Evolutionary conservation across 2,888 invertebrate species (phyloP), one percentile per base, ranked within the genome.

Genomic region (Protonemura montana): DNA sequence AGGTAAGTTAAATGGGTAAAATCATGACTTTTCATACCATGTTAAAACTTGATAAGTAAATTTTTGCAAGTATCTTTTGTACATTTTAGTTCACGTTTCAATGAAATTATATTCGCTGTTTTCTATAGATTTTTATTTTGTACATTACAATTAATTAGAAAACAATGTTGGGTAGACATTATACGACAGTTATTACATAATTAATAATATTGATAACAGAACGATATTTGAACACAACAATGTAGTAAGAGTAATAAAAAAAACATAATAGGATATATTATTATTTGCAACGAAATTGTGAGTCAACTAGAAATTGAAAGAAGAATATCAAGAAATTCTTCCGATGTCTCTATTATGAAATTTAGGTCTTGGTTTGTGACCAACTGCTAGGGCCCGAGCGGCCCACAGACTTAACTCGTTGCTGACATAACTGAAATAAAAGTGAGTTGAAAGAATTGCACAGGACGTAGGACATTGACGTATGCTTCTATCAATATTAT

Each of bases 101-200:
- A 82, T 82, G 3, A 82, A 82, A 30, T 30, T 82, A 35, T 59
- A 59, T 59, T 59, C 7, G 7, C 30, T 81, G 29, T 81, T 81
- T 81, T 81, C 84, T 84, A 84, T 59, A 59, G 27, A 59, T 76
- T 28, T 84, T 84, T 84, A 84, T 84, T 84, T 84, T 84, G 84
- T 84, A 84, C 84, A 84, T 84, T 84, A 84, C 84, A 84, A 84
- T 84, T 84, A 84, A 84, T 84, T 84, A 84, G 84, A 84, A 84
- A 84, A 84, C 84, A 84, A 84, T 84, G 84, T 84, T 84, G 59
- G 84, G 59, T 84, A 84, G 76, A 84, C 84, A 84, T 84, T 59
- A 59, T 59, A 84, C 84, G 84, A 84, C 84, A 84, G 26, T 84
- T 42, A 84, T 84, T 84, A 84, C 84, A 84, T 76, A 84, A 84